These are phyloP conservation scores for Atractosteus spatula DNA, from an alignment of 2,113 vertebrate genomes.

Conservation along the genomic window DNA sequence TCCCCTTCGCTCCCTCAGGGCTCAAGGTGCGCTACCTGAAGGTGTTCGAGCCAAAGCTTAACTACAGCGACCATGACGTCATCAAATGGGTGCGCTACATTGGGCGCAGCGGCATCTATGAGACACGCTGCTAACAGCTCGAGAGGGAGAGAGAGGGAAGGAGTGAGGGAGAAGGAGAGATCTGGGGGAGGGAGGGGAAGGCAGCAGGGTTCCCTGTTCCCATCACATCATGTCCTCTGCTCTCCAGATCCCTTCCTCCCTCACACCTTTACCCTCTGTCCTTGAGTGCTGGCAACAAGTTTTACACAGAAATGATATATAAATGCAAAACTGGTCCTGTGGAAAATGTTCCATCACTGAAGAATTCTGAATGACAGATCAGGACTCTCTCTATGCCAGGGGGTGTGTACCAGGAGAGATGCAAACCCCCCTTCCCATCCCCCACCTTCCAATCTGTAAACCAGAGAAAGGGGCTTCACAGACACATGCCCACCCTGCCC, in stretches of 20 bases:
- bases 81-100: slow-evolving; percentile 99
- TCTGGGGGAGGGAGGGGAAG: not conserved
- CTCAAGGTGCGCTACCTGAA: slow-evolving; percentile 99
- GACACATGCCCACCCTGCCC: not conserved
- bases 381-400: too few species aligned
- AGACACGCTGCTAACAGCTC: slow-evolving; percentile 90
- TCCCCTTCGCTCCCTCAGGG: slow-evolving; percentile 94
- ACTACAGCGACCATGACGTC: slow-evolving; percentile 99
- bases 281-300: too few species aligned
- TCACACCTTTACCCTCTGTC: too few species aligned
- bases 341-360: too few species aligned
- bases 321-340: too few species aligned
- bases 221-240: too few species aligned
- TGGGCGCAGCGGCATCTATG: slow-evolving; percentile 95
- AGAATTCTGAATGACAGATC: too few species aligned
- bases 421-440: slow-evolving; percentile 21
- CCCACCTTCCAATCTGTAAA: slow-evolving; percentile 5
- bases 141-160: slow-evolving; percentile 2
- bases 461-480: not conserved
- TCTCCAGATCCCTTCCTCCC: too few species aligned
- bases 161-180: not conserved
- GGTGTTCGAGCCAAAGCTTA: slow-evolving; percentile 99
- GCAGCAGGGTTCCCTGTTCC: not conserved
- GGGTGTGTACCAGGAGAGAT: too few species aligned
- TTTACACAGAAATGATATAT: too few species aligned